Evolutionary conservation across 2,113 vertebrate genomes (phyloP).

Genomic region (Ursus arctos): DNA sequence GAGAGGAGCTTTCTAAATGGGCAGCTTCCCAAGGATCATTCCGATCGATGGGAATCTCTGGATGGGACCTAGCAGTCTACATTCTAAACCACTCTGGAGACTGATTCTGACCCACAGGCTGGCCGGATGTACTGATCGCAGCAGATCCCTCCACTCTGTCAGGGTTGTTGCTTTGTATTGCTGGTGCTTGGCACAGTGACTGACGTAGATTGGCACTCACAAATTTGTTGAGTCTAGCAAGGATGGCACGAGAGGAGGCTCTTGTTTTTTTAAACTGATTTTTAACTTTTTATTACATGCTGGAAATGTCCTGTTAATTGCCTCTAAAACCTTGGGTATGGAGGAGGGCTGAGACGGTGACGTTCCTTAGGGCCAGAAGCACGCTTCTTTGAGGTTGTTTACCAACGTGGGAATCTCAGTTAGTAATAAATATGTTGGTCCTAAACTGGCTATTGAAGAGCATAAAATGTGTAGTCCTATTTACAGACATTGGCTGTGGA

Average conservation of each 20-base stretch:
- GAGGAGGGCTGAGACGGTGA: background rate
- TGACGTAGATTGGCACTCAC: fast-evolving
- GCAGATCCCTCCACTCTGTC: background rate
- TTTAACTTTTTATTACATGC: background rate
- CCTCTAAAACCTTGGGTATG: background rate
- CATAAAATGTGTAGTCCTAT: background rate
- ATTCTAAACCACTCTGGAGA: background rate
- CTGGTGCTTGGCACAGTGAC: background rate
- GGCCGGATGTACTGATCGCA: fast-evolving
- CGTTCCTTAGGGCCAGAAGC: background rate
- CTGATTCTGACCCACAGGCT: background rate
- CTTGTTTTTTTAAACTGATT: background rate
- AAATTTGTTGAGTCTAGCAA: background rate
- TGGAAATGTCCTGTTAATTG: background rate
- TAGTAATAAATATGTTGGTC: background rate
- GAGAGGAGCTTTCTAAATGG: background rate
- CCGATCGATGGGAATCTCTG: background rate
- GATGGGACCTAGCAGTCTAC: background rate
- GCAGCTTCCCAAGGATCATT: background rate
- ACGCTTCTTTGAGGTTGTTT: background rate
- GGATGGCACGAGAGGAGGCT: background rate
- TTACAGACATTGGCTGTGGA: background rate
- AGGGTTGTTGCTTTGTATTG: background rate
- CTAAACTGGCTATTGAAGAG: background rate
- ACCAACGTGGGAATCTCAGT: background rate